phyloP scores from a whole-genome alignment of 1,140 invertebrate species.

The Drosophila repletoides region DNA sequence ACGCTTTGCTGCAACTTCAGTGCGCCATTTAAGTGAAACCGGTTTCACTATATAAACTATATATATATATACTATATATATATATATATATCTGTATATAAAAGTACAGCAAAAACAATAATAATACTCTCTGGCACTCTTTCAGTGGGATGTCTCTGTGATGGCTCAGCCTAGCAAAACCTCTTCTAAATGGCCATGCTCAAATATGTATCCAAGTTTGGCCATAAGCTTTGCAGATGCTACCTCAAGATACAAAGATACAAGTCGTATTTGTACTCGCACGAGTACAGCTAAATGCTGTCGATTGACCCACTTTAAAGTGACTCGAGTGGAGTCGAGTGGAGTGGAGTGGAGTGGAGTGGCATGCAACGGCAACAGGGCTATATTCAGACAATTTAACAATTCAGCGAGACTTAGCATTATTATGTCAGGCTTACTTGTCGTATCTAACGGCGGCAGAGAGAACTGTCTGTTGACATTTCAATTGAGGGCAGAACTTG shows the following conservation, averaged over 20 bases:
- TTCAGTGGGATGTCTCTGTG: neutral
- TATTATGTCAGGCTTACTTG: constrained; percentile 63
- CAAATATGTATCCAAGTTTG: constrained; percentile 52
- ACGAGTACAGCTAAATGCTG: constrained; percentile 65
- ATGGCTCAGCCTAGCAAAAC: constrained; percentile 14
- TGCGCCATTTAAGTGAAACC: constrained; percentile 51
- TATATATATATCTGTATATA: no score
- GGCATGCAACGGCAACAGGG: constrained; percentile 10
- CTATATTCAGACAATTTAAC: neutral
- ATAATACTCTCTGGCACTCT: neutral
- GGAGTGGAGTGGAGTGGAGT: constrained; percentile 4
- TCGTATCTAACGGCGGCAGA: constrained; percentile 23
- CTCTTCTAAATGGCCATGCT: constrained; percentile 43
- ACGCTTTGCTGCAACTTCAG: constrained; percentile 38
- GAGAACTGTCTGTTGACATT: constrained; percentile 57
- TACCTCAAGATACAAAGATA: constrained; percentile 46
- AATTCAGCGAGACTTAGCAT: neutral
- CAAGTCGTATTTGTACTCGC: neutral
- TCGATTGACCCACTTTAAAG: constrained; percentile 70
- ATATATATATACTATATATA: neutral
- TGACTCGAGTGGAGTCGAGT: constrained; percentile 15
- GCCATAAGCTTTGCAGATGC: constrained; percentile 48
- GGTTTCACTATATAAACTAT: constrained; percentile 25
- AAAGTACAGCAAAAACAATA: constrained; percentile 4
- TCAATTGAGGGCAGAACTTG: constrained; percentile 60